These are phyloP conservation scores for Orthonychiurus folsomi DNA, from an alignment of 2,888 invertebrate species.

Conservation along the genomic window DNA sequence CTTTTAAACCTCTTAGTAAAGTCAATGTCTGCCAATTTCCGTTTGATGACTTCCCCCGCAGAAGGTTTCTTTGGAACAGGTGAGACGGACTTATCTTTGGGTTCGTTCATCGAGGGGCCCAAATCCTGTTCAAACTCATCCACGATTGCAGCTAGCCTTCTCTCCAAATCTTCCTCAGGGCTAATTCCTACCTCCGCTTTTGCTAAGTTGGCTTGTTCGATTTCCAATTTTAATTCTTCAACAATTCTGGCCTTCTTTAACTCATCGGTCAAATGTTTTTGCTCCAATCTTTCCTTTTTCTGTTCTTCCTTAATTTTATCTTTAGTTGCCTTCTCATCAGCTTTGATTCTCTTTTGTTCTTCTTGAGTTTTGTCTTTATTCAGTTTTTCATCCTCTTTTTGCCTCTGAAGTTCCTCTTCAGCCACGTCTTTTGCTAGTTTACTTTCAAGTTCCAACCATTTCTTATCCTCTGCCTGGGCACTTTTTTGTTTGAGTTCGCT, in stretches of 20 bases:
- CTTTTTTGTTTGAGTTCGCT: slow-evolving; percentile 13
- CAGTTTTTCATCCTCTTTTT: slow-evolving; percentile 21
- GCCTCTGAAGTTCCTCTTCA: slow-evolving; percentile 18
- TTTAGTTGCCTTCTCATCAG: slow-evolving; percentile 40
- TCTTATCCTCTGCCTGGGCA: slow-evolving; percentile 15
- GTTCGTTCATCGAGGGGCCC: neutral
- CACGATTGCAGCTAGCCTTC: neutral
- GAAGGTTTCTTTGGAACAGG: slow-evolving; percentile 12
- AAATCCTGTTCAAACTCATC: slow-evolving; percentile 7
- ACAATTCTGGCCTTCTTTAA: neutral
- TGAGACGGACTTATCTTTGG: slow-evolving; percentile 8
- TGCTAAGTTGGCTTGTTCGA: slow-evolving; percentile 6
- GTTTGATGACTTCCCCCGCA: slow-evolving; percentile 15
- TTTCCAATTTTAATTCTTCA: slow-evolving; percentile 6
- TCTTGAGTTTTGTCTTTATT: slow-evolving; percentile 19
- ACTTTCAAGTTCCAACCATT: slow-evolving; percentile 18
- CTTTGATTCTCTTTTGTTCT: slow-evolving; percentile 42
- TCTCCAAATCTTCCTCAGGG: slow-evolving; percentile 2
- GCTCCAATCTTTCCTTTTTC: neutral
- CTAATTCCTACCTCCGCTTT: slow-evolving; percentile 4
- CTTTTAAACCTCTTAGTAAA: slow-evolving; percentile 43
- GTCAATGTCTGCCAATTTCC: slow-evolving; percentile 24
- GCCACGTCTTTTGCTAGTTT: slow-evolving; percentile 17
- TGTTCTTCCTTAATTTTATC: slow-evolving; percentile 16
- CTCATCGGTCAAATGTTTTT: neutral